phyloP scores from a whole-genome alignment of 2,113 vertebrate genomes.

The Tauraco erythrolophus region DNA sequence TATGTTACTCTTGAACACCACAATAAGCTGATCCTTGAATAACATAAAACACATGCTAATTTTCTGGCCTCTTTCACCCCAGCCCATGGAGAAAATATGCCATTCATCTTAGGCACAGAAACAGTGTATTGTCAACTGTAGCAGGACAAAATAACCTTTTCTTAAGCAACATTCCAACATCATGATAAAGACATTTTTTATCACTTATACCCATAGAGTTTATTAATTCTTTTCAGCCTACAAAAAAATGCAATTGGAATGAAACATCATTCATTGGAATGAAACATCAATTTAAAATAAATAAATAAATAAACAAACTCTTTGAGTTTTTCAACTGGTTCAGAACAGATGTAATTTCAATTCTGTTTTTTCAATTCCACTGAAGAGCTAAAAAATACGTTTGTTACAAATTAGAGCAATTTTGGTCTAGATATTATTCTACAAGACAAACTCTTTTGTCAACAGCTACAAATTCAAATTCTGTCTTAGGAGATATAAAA shows the following conservation, averaged over 20 bases:
- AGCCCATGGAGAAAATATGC: not conserved
- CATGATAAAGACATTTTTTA: not conserved
- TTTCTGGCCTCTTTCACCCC: not conserved
- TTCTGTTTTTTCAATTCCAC: not conserved
- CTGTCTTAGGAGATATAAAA: not conserved
- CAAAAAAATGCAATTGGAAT: not conserved
- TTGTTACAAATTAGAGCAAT: not conserved
- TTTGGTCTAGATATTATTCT: not conserved
- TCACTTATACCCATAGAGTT: not conserved
- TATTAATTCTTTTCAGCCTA: not conserved
- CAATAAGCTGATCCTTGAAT: not conserved
- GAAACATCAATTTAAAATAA: not conserved
- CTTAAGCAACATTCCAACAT: not conserved
- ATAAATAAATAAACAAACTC: not conserved
- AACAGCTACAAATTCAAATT: not conserved
- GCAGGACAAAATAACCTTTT: not conserved
- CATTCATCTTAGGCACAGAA: not conserved
- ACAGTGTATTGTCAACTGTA: not conserved
- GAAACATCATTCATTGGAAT: not conserved
- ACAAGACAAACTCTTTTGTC: not conserved
- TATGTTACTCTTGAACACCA: not conserved
- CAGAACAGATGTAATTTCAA: not conserved
- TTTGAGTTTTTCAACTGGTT: not conserved
- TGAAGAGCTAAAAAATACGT: not conserved
- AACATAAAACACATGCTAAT: not conserved